Evolutionary conservation across 1,140 invertebrate species (phyloP).

Genomic region (Dysdera silvatica): DNA sequence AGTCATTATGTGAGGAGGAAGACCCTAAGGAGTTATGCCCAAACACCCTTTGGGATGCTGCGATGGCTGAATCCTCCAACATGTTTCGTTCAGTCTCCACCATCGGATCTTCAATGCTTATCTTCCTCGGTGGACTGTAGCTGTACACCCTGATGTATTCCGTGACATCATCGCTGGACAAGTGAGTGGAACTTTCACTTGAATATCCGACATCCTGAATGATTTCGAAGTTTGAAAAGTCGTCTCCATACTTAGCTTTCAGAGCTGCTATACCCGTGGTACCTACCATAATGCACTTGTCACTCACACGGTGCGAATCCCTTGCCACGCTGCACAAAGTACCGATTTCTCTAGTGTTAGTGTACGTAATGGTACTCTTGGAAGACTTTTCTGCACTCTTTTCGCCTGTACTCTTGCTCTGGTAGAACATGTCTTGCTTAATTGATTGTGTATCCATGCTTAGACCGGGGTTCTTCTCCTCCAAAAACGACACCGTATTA

Average conservation of each 20-base stretch:
- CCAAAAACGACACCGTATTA: too few species aligned
- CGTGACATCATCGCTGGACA: slow-evolving; percentile 39
- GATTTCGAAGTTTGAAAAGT: slow-evolving; percentile 30
- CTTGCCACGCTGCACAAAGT: slow-evolving; percentile 4
- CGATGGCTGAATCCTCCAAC: too few species aligned
- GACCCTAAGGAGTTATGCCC: slow-evolving; percentile 15
- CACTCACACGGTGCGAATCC: slow-evolving; percentile 13
- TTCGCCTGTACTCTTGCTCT: too few species aligned
- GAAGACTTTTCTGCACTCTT: too few species aligned
- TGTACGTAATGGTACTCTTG: too few species aligned
- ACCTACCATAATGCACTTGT: slow-evolving; percentile 31
- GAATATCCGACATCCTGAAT: slow-evolving; percentile 42
- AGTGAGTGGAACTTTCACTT: slow-evolving; percentile 39
- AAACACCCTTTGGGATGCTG: slow-evolving; percentile 11
- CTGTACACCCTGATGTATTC: slow-evolving; percentile 21
- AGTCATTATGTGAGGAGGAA: slow-evolving; percentile 16
- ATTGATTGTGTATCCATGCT: too few species aligned
- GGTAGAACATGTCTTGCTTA: too few species aligned
- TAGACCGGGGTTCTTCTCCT: too few species aligned
- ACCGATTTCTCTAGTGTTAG: slow-evolving; percentile 17
- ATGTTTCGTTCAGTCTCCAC: too few species aligned
- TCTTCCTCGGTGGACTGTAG: too few species aligned
- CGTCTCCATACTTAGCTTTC: slow-evolving; percentile 28
- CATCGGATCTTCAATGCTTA: too few species aligned
- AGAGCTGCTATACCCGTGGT: slow-evolving; percentile 29